Evolutionary conservation across 2,113 vertebrate species (phyloP).

Genomic region (Podocnemis expansa): DNA sequence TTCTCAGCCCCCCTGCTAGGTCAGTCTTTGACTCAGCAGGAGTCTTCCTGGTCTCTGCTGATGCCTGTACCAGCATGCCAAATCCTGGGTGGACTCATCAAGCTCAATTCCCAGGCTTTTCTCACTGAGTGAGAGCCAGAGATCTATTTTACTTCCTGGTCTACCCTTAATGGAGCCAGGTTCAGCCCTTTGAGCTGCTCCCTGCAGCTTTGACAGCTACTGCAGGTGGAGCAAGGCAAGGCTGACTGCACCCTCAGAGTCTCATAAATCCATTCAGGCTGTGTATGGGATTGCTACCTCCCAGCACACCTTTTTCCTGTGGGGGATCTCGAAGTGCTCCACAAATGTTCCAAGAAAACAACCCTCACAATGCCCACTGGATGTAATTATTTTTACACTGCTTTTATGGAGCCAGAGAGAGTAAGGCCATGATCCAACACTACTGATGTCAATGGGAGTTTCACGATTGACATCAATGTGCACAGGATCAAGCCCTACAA

Average conservation of each 20-base stretch:
- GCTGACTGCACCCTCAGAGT: neutral
- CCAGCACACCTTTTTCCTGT: neutral
- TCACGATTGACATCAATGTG: neutral
- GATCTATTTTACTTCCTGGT: neutral
- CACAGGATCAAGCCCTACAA: fast-evolving
- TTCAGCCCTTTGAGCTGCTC: neutral
- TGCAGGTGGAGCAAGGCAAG: neutral
- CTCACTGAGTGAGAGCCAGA: neutral
- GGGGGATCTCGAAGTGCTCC: neutral
- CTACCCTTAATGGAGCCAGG: neutral
- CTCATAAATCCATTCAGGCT: neutral
- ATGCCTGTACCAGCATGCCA: neutral
- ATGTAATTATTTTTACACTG: neutral
- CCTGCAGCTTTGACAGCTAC: neutral
- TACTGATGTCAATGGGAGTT: neutral
- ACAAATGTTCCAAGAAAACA: neutral
- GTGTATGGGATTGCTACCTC: neutral
- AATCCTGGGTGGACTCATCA: neutral
- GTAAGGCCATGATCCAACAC: neutral
- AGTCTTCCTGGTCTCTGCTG: neutral
- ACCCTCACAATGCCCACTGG: neutral
- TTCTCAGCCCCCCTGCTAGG: neutral
- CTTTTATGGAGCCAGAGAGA: neutral
- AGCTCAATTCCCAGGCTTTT: neutral
- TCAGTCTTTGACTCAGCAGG: neutral